Percentiles rank a stretch among this genome's conserved stretches.
phyloP scores from a whole-genome alignment of 2,797 vertebrate genomes.

The Aythya fuligula region DNA sequence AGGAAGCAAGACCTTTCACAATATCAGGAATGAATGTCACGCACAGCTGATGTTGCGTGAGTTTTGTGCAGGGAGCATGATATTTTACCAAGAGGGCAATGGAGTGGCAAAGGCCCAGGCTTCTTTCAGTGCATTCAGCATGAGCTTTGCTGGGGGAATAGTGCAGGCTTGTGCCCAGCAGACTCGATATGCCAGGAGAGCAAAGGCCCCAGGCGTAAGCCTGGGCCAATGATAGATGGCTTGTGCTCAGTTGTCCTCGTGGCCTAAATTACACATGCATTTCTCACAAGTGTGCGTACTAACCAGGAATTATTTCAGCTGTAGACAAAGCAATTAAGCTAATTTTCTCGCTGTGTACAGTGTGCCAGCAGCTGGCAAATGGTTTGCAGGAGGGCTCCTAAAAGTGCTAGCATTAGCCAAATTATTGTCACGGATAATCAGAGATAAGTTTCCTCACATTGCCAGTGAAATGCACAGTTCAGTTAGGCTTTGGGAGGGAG shows the following conservation, averaged over 20 bases:
- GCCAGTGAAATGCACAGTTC: background rate
- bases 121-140: background rate
- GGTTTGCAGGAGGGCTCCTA: slow-evolving; percentile 29
- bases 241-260: background rate
- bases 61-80: background rate
- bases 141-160: background rate
- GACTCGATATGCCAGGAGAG: background rate
- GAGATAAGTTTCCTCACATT: slow-evolving; percentile 15
- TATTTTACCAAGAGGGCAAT: background rate
- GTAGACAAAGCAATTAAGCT: slow-evolving; percentile 57
- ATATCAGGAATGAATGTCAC: background rate
- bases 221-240: background rate
- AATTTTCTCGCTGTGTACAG: slow-evolving; percentile 43
- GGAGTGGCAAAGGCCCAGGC: background rate
- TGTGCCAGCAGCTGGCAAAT: slow-evolving; percentile 47
- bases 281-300: background rate
- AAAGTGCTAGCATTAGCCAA: slow-evolving; percentile 51
- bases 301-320: slow-evolving; percentile 34
- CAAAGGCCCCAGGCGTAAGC: background rate
- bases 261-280: background rate
- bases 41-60: background rate
- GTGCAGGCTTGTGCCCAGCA: background rate
- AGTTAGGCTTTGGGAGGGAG: background rate
- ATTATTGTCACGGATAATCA: slow-evolving; percentile 61
- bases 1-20: background rate